Evolutionary conservation across 1,140 invertebrate species (phyloP).

Genomic region (Trachymyrmex cornetzi): DNA sequence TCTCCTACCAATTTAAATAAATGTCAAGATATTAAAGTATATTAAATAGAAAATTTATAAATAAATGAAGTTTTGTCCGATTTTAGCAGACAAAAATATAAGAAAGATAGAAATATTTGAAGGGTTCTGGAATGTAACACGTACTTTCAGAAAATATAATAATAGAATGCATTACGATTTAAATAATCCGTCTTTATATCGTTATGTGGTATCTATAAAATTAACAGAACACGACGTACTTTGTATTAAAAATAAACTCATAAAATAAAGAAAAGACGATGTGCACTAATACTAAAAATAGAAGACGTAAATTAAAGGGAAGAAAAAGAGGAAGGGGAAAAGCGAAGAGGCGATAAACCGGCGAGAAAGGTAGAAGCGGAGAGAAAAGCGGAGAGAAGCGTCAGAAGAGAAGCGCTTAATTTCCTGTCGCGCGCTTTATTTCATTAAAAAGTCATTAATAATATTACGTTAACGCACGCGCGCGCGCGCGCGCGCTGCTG

Average conservation of each 20-base stretch:
- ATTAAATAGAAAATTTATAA: not conserved
- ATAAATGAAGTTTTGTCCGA: not conserved
- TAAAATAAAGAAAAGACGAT: not conserved
- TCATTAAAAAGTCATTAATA: conserved; percentile 78
- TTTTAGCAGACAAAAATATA: not conserved
- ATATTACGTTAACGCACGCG: conserved; percentile 70
- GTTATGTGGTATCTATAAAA: not conserved
- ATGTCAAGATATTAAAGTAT: not conserved
- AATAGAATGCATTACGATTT: not conserved
- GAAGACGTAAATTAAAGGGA: conserved; percentile 21
- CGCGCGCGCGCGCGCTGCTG: conserved; percentile 3
- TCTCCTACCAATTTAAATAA: not conserved
- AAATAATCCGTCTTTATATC: not conserved
- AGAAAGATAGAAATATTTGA: conserved; percentile 11
- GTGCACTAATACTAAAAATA: conserved; percentile 38
- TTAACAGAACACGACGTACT: not conserved
- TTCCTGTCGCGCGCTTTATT: conserved; percentile 76
- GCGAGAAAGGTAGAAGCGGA: conserved; percentile 17
- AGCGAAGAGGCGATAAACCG: conserved; percentile 59
- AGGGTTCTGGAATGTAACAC: not conserved
- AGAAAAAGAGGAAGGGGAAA: not conserved
- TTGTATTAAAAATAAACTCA: conserved; percentile 1
- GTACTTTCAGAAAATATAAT: not conserved
- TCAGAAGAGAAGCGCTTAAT: conserved; percentile 73
- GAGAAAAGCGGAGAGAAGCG: conserved; percentile 47